Conservation (phyloP, 2,888 invertebrate species). For the Byasa hedistus region DNA sequence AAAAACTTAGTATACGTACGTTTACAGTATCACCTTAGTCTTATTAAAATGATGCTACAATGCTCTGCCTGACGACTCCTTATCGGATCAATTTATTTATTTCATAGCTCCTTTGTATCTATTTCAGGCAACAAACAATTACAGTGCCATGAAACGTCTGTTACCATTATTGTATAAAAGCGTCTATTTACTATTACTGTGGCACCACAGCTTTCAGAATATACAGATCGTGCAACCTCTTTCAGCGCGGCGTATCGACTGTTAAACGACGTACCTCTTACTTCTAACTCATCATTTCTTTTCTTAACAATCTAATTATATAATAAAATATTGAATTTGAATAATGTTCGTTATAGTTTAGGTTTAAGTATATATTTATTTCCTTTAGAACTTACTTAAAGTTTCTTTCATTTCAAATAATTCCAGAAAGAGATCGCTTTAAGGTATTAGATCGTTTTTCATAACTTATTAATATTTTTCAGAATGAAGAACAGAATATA, state of each 20-base stretch:
- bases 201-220: neutral
- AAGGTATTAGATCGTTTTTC: no score
- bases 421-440: no score
- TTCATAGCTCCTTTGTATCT: neutral
- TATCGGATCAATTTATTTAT: constrained; percentile 1
- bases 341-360: no score
- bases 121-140: neutral
- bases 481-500: no score
- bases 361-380: no score
- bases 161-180: neutral
- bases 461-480: no score
- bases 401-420: no score
- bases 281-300: no score
- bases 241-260: neutral
- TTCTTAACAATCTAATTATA: no score
- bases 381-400: no score
- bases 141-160: constrained; percentile 1
- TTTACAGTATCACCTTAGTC: neutral
- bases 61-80: neutral
- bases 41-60: neutral
- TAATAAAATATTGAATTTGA: no score
- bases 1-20: no score
- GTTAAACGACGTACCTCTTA: neutral
- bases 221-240: neutral
- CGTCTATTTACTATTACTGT: neutral